Percentiles rank a stretch among this genome's conserved stretches.
Conservation (phyloP, 2,797 vertebrate species). For the Decapterus maruadsi region DNA sequence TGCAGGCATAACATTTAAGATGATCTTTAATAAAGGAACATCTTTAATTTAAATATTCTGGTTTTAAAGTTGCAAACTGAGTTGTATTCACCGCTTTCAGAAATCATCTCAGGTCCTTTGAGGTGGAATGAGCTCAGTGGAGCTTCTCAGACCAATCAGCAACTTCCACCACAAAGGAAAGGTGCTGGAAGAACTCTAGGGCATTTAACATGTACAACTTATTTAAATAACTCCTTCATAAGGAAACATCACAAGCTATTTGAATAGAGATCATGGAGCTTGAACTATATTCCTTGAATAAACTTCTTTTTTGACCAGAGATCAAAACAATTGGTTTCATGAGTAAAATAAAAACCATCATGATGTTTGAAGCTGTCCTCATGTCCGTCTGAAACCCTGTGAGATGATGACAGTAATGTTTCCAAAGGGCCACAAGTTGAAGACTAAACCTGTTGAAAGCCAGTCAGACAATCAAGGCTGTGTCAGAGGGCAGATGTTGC, state of each 20-base stretch:
- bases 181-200: neutral
- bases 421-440: constrained; percentile 39
- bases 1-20: neutral
- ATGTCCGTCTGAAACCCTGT: constrained; percentile 12
- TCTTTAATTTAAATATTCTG: neutral
- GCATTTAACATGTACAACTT: too few relatives aligned
- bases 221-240: too few relatives aligned
- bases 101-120: too few relatives aligned
- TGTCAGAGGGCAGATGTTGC: constrained; percentile 53
- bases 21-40: neutral
- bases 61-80: too few relatives aligned
- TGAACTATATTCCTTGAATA: neutral
- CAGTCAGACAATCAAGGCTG: constrained; percentile 45
- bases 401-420: constrained; percentile 26
- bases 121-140: neutral
- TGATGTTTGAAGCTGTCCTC: neutral
- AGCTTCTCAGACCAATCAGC: neutral
- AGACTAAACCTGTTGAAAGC: constrained; percentile 34
- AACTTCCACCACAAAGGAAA: neutral
- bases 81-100: too few relatives aligned
- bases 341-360: neutral
- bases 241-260: too few relatives aligned
- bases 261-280: neutral
- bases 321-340: too few relatives aligned
- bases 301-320: too few relatives aligned